Evolutionary conservation across 2,797 vertebrate genomes (phyloP), one percentile per base, ranked within the genome.

Genomic region (Danio aesculapii): DNA sequence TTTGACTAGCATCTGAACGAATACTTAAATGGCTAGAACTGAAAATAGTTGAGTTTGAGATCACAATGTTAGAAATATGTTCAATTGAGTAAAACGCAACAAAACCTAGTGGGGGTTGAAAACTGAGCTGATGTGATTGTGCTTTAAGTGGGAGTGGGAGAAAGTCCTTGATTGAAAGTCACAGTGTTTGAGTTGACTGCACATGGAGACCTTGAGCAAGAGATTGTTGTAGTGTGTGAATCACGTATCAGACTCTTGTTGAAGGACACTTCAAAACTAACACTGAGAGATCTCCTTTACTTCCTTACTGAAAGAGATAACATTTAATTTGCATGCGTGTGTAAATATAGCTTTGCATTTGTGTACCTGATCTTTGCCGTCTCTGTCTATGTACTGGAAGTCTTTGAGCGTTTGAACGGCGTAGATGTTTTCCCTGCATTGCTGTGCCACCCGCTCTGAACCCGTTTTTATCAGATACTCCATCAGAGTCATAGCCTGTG

Each of bases 401-500:
- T 98, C 97, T 90, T 98, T 97, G 67, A 98, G 93, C 1, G 97
- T 98, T 90, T 98, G 97, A 82, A 98, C 96, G 10, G 97, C 96
- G 0, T 97, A 97, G 84, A 98, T 97, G 88, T 98, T 98, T 90
- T 98, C 97, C 90, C 96, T 91, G 90, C 97, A 98, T 88, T 98
- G 97, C 84, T 98, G 97, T 1, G 97, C 96, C 52, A 98, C 97
- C 0, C 97, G 95, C 91, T 98, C 97, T 13, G 97, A 98, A 84
- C 97, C 97, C 0, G 97, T 98, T 93, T 98, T 98, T 84, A 98
- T 97, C 82, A 98, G 92, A 91, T 98, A 98, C 88, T 98, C 97
- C 96, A 97, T 97, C 87, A 98, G 93, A 53, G 97, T 97, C 96
- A 98, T 97, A 83, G 97, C 97, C 97, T 98, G 88, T 82, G 74